A percentile compares a stretch with the other conserved stretches of the same genome.
Evolutionary conservation across 2,797 vertebrate species (phyloP).

Genomic region (Lindbergichthys nudifrons): DNA sequence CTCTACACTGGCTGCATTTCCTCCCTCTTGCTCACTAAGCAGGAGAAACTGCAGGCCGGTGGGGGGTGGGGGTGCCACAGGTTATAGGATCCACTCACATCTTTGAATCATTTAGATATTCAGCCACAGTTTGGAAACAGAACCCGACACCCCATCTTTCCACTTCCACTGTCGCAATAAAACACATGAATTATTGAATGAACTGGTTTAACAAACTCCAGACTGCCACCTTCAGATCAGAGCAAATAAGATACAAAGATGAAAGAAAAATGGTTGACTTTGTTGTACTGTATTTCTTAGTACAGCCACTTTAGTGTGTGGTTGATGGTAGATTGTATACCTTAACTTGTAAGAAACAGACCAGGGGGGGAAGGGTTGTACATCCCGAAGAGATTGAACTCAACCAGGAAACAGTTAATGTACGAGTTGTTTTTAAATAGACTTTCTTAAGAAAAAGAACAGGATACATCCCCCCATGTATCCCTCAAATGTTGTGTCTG

Average conservation of each 20-base stretch:
- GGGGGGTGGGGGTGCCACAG: neutral
- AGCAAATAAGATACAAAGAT: neutral
- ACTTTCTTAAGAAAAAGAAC: neutral
- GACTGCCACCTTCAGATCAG: neutral
- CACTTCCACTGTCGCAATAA: constrained; percentile 23
- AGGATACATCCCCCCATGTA: neutral
- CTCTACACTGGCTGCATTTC: neutral
- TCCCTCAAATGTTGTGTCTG: neutral
- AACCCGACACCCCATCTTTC: constrained; percentile 54
- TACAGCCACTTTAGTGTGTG: neutral
- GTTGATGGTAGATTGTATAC: neutral
- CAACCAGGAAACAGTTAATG: neutral
- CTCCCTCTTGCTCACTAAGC: neutral
- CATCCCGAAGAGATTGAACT: constrained; percentile 2
- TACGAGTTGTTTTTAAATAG: neutral
- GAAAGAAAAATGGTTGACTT: neutral
- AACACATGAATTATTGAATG: constrained; percentile 41
- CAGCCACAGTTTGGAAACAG: constrained; percentile 34
- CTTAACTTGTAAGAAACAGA: neutral
- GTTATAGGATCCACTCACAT: constrained; percentile 41
- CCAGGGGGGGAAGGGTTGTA: neutral
- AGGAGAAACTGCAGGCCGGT: neutral
- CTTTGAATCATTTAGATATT: constrained; percentile 74
- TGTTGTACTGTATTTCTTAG: constrained; percentile 3
- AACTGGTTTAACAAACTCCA: constrained; percentile 5